phyloP scores from a whole-genome alignment of 1,140 invertebrate genomes.

The Drosophila sulfurigaster region DNA sequence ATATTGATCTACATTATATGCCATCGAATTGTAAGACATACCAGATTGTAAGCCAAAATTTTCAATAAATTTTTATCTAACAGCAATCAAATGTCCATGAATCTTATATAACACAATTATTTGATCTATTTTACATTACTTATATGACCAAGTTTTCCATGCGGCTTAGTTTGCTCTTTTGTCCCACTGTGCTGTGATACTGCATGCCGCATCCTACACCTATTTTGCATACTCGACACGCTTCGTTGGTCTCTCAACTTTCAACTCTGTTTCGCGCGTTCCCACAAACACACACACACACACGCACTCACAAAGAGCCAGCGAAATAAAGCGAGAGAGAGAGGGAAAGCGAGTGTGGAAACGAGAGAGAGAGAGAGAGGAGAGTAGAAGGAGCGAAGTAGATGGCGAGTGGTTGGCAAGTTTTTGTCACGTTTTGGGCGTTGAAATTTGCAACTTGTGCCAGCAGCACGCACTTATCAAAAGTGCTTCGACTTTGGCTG shows the following conservation, averaged over 20 bases:
- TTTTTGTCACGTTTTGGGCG: constrained; percentile 76
- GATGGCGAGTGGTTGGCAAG: constrained; percentile 48
- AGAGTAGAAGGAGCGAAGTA: not conserved
- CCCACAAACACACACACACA: constrained; percentile 10
- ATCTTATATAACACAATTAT: too few species aligned
- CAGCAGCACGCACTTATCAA: constrained; percentile 73
- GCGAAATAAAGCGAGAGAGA: constrained; percentile 1
- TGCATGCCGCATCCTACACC: constrained; percentile 30
- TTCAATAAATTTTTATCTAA: too few species aligned
- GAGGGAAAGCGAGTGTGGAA: not conserved
- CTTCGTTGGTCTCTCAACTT: constrained; percentile 57
- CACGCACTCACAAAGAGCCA: not conserved
- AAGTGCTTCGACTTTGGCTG: constrained; percentile 72
- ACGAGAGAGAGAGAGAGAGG: too few species aligned
- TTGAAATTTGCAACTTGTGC: constrained; percentile 73
- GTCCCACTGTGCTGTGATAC: not conserved
- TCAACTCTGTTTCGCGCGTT: constrained; percentile 29
- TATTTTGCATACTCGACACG: constrained; percentile 78
- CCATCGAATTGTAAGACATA: too few species aligned
- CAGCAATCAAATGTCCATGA: too few species aligned
- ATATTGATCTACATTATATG: too few species aligned
- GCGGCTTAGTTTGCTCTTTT: not conserved
- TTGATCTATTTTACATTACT: too few species aligned
- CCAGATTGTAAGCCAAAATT: too few species aligned
- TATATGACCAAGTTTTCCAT: not conserved